Evolutionary conservation across 92 coral and sea anemone species (phyloP), one percentile per base, ranked within the genome.

Genomic region (Epizoanthus scotinus): DNA sequence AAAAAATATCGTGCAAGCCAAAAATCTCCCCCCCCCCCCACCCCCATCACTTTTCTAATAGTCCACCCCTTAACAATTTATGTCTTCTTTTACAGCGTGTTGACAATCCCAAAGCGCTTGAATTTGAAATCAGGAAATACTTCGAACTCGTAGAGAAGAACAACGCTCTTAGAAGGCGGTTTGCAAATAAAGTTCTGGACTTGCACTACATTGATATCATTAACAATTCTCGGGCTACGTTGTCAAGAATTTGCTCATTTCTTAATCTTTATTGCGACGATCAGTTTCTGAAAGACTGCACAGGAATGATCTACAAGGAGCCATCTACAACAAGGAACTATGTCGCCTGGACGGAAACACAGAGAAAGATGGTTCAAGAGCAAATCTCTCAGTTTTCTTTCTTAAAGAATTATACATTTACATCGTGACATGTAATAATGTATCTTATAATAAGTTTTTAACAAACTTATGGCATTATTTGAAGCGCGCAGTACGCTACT

Each of bases 271-370:
- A 74, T 2, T 95, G 99, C 71, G 84, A 85, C 55, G 69, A 85
- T 22, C 82, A 83, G 63, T 95, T 91, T 84, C 62, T 95, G 18
- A 69, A 84, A 59, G 98, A 91, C 83, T 95, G 99, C 72, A 85
- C 86, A 10, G 75, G 81, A 15, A 93, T 89, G n/a, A 73, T 95
- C n/a, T 95, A 21, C 64, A 83, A 68, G 52, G 84, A 84, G 60
- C 88, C 90, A 12, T 93, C 98, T 3, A 79, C 34, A 36, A 91
- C 99, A 58, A 88, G 99, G 60, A 31, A 81, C 25, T 87, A 63
- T 17, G 89, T 95, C 28, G 85, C 84, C 17, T 95, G 99, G 99
- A 85, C 94, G 29, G 62, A 84, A 10, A 19, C 72, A 27, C 89
- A 89, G 55, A 89, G 81, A 78, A 63, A 77, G 27, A 34, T 24